phyloP scores from a whole-genome alignment of 2,888 invertebrate genomes.

The Lochmaea capreae region DNA sequence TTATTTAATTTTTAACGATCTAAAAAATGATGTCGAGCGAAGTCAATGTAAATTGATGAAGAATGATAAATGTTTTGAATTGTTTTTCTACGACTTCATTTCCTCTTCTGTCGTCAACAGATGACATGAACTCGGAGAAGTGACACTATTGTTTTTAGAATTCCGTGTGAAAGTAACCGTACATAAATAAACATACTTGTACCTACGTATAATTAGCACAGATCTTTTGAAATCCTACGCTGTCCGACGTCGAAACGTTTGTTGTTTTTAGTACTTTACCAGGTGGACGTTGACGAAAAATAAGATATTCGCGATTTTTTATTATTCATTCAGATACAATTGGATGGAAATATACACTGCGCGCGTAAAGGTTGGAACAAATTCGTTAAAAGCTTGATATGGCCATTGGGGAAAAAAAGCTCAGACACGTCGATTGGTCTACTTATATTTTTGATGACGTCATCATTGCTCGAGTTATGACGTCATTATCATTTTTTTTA shows the following conservation, averaged over 20 bases:
- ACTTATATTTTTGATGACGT: no score
- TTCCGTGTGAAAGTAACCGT: slow-evolving; percentile 14
- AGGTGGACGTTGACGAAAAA: neutral
- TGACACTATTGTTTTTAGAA: slow-evolving; percentile 20
- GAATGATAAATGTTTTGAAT: slow-evolving; percentile 7
- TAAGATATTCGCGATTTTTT: neutral
- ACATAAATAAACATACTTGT: slow-evolving; percentile 28
- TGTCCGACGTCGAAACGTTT: neutral
- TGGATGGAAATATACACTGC: no score
- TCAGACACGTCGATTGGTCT: no score
- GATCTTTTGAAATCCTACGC: slow-evolving; percentile 12
- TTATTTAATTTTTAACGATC: neutral
- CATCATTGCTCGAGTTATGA: no score
- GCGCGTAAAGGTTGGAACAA: no score
- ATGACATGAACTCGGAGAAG: slow-evolving; percentile 11
- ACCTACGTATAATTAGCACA: slow-evolving; percentile 19
- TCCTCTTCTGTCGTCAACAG: slow-evolving; percentile 18
- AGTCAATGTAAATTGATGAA: neutral
- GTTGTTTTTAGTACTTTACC: slow-evolving; percentile 9
- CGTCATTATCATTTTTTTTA: no score
- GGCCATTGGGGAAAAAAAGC: no score
- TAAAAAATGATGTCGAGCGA: neutral
- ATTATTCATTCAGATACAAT: no score
- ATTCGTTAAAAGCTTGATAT: no score
- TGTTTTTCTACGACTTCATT: slow-evolving; percentile 11